Base-by-base conservation (phyloP, 2,797 vertebrate species). In the Xenentodon cancila region DNA sequence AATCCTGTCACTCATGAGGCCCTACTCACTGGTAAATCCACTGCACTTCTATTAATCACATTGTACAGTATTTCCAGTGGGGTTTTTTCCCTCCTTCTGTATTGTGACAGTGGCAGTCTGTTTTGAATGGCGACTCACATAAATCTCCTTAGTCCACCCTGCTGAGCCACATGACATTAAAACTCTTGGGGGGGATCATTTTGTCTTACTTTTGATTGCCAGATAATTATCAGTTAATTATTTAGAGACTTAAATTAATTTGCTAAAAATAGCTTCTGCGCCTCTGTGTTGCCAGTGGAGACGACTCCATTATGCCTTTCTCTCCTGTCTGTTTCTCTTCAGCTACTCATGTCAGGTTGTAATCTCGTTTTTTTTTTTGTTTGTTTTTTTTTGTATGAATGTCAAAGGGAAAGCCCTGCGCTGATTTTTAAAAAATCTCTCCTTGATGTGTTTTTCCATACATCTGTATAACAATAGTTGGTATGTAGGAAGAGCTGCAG, bases 161-260 rank as follows among this genome's bases (percentile, higher is more conserved):
- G 75, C 82, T 85, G 87, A 77, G 86, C 69, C 64, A 18, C 73
- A 74, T 80, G 68, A 84, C 77, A 82, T 73, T 84, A 77, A 79
- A 85, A 75, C 66, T 86, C 81, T 87, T 5, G 64, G 78, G 79
- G n/a, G 79, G 87, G 88, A 92, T 92, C 88, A 88, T 91, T 93
- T 92, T 90, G 91, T 94, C 91, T 92, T 84, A 80, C 83, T 77
- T 81, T 90, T 93, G 93, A 93, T 94, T 93, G 92, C 91, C 91
- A 93, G 92, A 93, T 93, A 92, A 94, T 93, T 93, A 94, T 93
- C 91, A 91, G 90, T 93, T 94, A 93, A 94, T 94, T 94, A 94
- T 94, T 94, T 93, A 93, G 89, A 91, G 89, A 79, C 89, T 93
- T 92, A 93, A 92, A 93, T 94, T 89, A 92, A 93, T 93, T 92